Evolutionary conservation across 2,888 invertebrate species (phyloP).

Genomic region (Drosophila glabriapex): DNA sequence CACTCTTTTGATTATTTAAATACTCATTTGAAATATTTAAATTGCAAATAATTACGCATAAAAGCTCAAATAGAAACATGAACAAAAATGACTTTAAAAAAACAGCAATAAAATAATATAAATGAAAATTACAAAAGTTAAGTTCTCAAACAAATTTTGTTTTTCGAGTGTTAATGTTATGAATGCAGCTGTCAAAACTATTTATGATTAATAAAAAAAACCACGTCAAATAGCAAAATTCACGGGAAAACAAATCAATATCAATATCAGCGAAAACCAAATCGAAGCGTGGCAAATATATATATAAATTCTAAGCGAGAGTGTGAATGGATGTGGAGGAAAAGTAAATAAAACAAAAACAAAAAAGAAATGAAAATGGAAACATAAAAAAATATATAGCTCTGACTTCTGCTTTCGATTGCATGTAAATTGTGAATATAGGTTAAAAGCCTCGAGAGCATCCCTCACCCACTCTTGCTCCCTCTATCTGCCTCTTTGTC

Average conservation of each 20-base stretch:
- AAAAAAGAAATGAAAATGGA: slow-evolving; percentile 1
- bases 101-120: not conserved
- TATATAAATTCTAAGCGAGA: slow-evolving; percentile 59
- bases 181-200: slow-evolving; percentile 41
- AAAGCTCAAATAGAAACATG: slow-evolving; percentile 14
- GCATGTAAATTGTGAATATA: slow-evolving; percentile 71
- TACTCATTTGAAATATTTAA: slow-evolving; percentile 22
- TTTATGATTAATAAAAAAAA: slow-evolving; percentile 21
- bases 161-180: slow-evolving; percentile 32
- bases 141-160: slow-evolving; percentile 24
- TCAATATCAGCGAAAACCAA: slow-evolving; percentile 13
- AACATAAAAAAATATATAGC: slow-evolving; percentile 38
- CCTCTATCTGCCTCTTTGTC: slow-evolving; percentile 1
- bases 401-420: slow-evolving; percentile 56
- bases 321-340: slow-evolving; percentile 35
- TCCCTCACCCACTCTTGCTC: slow-evolving; percentile 1
- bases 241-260: slow-evolving; percentile 12
- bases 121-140: not conserved
- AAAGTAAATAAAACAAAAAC: slow-evolving; percentile 25
- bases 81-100: slow-evolving; percentile 30
- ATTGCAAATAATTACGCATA: slow-evolving; percentile 28
- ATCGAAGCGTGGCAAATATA: slow-evolving; percentile 31
- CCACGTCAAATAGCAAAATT: slow-evolving; percentile 34
- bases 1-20: slow-evolving; percentile 24
- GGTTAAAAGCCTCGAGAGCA: slow-evolving; percentile 69